Conservation (phyloP, 2,888 invertebrate genomes). For the Caenorhabditis sp. region DNA sequence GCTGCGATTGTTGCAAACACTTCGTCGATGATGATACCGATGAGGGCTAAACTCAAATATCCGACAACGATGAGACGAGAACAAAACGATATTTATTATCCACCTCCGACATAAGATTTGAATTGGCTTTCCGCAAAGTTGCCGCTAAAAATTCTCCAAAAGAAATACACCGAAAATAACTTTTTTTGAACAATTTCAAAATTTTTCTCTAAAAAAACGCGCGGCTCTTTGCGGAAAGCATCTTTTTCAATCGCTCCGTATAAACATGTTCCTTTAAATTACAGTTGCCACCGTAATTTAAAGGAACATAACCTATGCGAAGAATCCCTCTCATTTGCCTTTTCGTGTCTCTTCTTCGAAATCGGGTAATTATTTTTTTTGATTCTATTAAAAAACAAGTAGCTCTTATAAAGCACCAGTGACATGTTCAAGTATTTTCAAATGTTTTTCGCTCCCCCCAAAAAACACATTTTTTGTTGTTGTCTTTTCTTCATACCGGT, state of each 20-base stretch:
- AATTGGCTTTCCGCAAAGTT: too few species aligned
- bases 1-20: slow-evolving; percentile 28
- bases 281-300: too few species aligned
- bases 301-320: too few species aligned
- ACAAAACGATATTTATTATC: slow-evolving; percentile 26
- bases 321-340: neutral
- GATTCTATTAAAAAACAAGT: slow-evolving; percentile 19
- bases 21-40: slow-evolving; percentile 34
- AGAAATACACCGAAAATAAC: too few species aligned
- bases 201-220: too few species aligned
- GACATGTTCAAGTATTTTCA: neutral
- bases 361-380: slow-evolving; percentile 16
- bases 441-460: too few species aligned
- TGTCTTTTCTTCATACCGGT: neutral
- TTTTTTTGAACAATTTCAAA: too few species aligned
- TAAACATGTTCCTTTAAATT: too few species aligned
- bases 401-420: neutral
- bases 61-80: slow-evolving; percentile 28
- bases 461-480: neutral
- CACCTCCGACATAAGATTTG: too few species aligned
- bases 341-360: neutral
- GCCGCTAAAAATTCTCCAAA: too few species aligned
- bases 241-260: too few species aligned
- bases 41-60: slow-evolving; percentile 50
- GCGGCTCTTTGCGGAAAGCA: too few species aligned